Percentiles rank a stretch among this genome's conserved stretches.
These are phyloP conservation scores for Pan troglodytes DNA, from an alignment of 2,113 vertebrate species.

Conservation along the genomic window DNA sequence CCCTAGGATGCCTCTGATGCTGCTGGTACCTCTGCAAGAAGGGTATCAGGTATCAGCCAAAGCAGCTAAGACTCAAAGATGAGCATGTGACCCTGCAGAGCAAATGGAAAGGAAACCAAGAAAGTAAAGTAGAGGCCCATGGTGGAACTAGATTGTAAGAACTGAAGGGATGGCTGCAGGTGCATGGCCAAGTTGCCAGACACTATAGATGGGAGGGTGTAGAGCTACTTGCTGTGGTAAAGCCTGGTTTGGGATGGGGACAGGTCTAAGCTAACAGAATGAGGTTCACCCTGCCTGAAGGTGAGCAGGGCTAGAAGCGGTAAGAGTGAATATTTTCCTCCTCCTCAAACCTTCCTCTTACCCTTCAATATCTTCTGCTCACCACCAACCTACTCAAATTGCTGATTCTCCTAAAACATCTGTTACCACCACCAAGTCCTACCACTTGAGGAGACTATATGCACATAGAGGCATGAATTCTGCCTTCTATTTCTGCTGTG, in stretches of 20 bases:
- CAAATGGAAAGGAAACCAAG: not conserved
- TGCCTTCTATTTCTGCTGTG: not conserved
- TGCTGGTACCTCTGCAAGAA: not conserved
- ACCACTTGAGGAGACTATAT: not conserved
- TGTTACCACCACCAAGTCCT: not conserved
- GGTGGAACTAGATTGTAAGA: not conserved
- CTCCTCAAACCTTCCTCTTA: not conserved
- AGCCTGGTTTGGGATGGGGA: not conserved
- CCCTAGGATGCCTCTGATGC: not conserved
- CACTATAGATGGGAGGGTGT: not conserved
- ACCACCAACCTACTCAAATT: not conserved
- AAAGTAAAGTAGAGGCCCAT: not conserved
- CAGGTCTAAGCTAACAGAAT: not conserved
- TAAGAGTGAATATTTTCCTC: not conserved
- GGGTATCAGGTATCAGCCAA: not conserved
- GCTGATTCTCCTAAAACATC: not conserved
- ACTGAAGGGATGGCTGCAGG: not conserved
- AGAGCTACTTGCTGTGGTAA: not conserved
- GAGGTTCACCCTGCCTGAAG: constrained; percentile 1
- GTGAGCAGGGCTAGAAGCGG: not conserved
- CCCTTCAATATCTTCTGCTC: not conserved
- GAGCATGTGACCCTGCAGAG: not conserved
- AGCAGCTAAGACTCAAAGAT: not conserved
- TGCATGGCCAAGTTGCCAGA: not conserved
- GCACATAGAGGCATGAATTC: not conserved